Evolutionary conservation across 2,113 vertebrate species (phyloP).

Genomic region (Atlantisia rogersi): DNA sequence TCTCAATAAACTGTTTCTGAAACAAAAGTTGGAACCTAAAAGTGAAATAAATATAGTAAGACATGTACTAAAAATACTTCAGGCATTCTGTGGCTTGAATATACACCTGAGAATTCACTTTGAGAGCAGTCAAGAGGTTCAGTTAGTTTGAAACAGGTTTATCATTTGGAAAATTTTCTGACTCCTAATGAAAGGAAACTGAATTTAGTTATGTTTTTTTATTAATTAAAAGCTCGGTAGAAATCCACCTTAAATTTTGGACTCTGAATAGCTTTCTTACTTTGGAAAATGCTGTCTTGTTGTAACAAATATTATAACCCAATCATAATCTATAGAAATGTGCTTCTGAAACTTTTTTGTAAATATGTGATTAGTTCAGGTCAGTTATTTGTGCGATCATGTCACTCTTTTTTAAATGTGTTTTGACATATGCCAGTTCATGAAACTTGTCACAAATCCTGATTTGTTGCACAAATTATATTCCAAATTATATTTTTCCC

Average conservation of each 20-base stretch:
- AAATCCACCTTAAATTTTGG: neutral
- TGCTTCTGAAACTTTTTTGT: neutral
- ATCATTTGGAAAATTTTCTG: neutral
- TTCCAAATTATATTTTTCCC: neutral
- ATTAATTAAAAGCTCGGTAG: neutral
- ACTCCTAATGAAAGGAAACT: neutral
- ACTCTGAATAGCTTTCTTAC: neutral
- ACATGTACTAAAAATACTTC: neutral
- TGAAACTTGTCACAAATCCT: neutral
- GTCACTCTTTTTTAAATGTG: neutral
- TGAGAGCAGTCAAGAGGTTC: neutral
- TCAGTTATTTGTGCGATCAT: neutral
- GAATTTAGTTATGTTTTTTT: neutral
- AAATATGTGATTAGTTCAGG: neutral
- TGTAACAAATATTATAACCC: neutral
- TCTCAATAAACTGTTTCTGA: neutral
- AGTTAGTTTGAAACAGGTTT: neutral
- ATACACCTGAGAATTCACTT: neutral
- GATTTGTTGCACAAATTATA: neutral
- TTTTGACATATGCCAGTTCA: neutral
- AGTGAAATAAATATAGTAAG: neutral
- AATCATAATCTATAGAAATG: neutral
- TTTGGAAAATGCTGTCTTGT: neutral
- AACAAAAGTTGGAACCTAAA: neutral
- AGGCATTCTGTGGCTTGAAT: neutral